Base-by-base conservation (phyloP, 2,113 vertebrate genomes). In the Callionymus lyra region DNA sequence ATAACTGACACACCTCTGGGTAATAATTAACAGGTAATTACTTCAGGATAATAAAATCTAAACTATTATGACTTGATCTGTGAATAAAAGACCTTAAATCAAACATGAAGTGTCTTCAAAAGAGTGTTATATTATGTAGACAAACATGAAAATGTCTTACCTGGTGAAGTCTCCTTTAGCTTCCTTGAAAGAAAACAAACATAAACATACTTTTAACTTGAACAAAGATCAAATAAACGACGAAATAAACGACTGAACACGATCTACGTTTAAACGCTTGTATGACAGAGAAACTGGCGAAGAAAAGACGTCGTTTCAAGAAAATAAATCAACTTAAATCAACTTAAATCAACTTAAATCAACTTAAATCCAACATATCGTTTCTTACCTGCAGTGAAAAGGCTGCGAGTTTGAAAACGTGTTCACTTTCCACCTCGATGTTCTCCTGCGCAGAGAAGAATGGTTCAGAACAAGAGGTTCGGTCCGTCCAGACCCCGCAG, bases 91-190 rank as follows among this genome's bases (percentile, higher is more conserved):
- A n/a, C n/a, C n/a, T n/a, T n/a, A n/a, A n/a, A n/a, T n/a, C n/a
- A n/a, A 4, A 27, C 21, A 27, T 8, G 8, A 27, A 8, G 21
- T 40, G 9, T 12, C 9, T 43, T 14, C 12, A 12, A 10, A 6
- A 6, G 18, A 12, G 2, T 10, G 10, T 6, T 21, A 9, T 4
- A 41, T 10, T 12, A 10, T 14, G 13, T 16, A 4, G 9, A 9
- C 1, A 46, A 43, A 16, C 16, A 15, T 1, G 6, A 41, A 1
- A 34, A 31, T 1, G 2, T 63, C 80, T 92, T 94, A 98, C 94
- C 93, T 93, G 73, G 67, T 87, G 71, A 89, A 92, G 82, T 95
- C 89, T 41, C 94, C 93, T 74, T 92, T 93, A 42, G 89, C 86
- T 84, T 98, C 94, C 94, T 98, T 61, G 41, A 88, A 90, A 76